These are phyloP conservation scores for Camponotus floridanus DNA, from an alignment of 1,140 invertebrate genomes.

Conservation along the genomic window DNA sequence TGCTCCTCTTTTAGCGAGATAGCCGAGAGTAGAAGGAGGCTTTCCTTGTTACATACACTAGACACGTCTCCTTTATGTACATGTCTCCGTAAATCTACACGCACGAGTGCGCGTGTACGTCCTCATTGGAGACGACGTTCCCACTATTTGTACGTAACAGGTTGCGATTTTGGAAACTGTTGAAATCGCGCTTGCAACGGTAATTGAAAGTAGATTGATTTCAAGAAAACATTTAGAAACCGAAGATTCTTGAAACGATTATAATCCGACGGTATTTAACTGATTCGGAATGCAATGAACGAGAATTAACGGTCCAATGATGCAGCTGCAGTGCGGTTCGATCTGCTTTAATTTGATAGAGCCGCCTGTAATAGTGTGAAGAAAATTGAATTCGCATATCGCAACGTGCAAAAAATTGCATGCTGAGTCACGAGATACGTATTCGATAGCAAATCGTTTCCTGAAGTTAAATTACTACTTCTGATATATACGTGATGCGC, in stretches of 20 bases:
- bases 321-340: conserved; percentile 4
- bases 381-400: conserved; percentile 55
- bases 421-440: conserved; percentile 33
- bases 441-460: conserved; percentile 37
- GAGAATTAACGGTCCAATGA: conserved; percentile 24
- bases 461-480: neutral
- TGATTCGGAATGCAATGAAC: no score
- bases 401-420: conserved; percentile 31
- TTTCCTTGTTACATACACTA: conserved; percentile 63
- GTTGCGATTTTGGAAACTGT: conserved; percentile 57
- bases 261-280: no score
- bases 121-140: conserved; percentile 17
- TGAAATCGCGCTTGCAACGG: neutral
- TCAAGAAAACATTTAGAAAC: neutral
- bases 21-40: neutral
- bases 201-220: conserved; percentile 23
- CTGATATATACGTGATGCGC: neutral
- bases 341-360: conserved; percentile 49
- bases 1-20: neutral
- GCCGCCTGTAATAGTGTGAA: conserved; percentile 15
- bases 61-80: conserved; percentile 60
- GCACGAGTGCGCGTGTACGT: conserved; percentile 18
- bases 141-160: conserved; percentile 38
- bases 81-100: conserved; percentile 18
- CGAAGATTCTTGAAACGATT: neutral